Base-by-base conservation (phyloP, 2,113 vertebrate species). In the Neopipo cinnamomea region DNA sequence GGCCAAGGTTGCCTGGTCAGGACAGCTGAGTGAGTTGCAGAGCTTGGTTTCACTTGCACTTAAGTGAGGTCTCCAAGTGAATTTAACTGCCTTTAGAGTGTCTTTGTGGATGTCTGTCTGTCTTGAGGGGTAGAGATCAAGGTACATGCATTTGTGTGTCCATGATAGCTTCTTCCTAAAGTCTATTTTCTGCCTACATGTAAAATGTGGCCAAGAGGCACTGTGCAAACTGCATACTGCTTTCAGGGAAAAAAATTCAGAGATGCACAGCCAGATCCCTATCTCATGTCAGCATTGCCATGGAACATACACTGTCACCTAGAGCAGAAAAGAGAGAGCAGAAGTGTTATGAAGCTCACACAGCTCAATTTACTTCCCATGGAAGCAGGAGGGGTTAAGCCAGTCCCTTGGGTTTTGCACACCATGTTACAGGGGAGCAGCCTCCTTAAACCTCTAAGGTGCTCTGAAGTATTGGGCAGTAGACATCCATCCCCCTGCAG, bases 211-310 rank as follows among this genome's bases (percentile, higher is more conserved):
- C 55, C 39, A 35, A 61, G 75, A 76, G 41, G 66, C 19, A 6
- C 55, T 27, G 58, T 59, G 46, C 35, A 59, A 24, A 7, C 41
- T 37, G 31, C 4, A 8, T 31, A 7, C 27, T 78, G 28, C 67
- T 83, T 76, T 67, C 20, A 14, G 41, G 49, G 75, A 72, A 56
- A 37, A 14, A 23, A 41, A 25, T 14, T 31, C 14, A 27, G 53
- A 80, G 58, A 20, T 17, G 19, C 11, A 18, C 59, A 49, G 55
- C 42, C 55, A 73, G 76, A 83, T 46, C 28, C 16, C 33, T 41
- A 0, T 47, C 24, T 71, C 4, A 0, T 53, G 41, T 14, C 46
- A 46, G n/a, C 55, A n/a, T 31, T 62, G 56, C 49, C 12, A 7
- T 21, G 33, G 63, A 76, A 56, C 21, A 3, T 8, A 11, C 39